Evolutionary conservation across 2,888 invertebrate species (phyloP), one percentile per base, ranked within the genome.

Genomic region (Agrochola lota): DNA sequence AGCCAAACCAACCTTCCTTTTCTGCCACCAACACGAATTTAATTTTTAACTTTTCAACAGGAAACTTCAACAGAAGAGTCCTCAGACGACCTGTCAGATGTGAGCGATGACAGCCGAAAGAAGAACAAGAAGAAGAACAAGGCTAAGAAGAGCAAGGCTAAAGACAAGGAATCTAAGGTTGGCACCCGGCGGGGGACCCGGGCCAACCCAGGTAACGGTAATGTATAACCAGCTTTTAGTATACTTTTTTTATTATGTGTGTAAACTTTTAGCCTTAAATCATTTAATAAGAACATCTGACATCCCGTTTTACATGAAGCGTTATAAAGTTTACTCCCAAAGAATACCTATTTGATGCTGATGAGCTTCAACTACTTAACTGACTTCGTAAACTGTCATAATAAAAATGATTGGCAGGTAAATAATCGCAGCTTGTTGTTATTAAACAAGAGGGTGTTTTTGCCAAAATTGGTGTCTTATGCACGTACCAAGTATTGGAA

Each of bases 51-150:
- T n/a, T 68, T 52, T 49, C 26, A 9, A 35, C 71, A 97, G 97
- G 97, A 96, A 87, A 91, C 95, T 6, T 91, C 95, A 49, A 91
- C 94, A 49, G 96, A 95, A 20, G 96, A 96, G 64, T 94, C 95
- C 0, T 87, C 94, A 0, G 96, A 95, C 11, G 95, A 95, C 15
- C 86, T 90, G 40, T 96, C 96, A 1, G 96, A 95, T 52, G 70
- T 89, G 84, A 96, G 96, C 85, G 95, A 96, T 75, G 95, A 96
- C 84, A 96, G 96, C 81, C 93, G 94, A 4, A 96, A 95, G 90
- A 96, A 96, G 85, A 93, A 85, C 78, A 96, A 96, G 89, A 96
- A 96, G 86, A 96, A 96, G 90, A 95, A 96, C 66, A 62, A 79
- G 0, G 86, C 69, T 12, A 85, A 86, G 55, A 85, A 85, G 67